Evolutionary conservation across 2,113 vertebrate species (phyloP), one percentile per base, ranked within the genome.

Genomic region (Apistogramma diplotaenia): DNA sequence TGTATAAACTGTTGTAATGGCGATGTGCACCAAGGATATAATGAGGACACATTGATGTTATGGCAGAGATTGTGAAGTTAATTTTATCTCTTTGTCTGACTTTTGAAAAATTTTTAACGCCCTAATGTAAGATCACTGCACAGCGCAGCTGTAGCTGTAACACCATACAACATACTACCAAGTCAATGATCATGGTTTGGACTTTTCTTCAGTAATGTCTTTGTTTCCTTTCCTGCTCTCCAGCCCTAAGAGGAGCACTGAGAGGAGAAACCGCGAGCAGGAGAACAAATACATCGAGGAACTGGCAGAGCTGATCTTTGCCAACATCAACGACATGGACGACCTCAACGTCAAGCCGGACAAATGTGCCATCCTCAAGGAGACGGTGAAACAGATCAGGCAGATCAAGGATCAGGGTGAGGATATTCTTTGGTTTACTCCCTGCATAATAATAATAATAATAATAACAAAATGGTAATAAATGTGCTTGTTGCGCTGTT

Each of bases 391-490:
- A 93, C 97, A 99, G 96, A 99, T 99, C 93, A 95, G 98, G 89
- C 98, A 99, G 94, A 99, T 99, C 94, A 99, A 99, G 95, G 98
- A 99, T 94, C 98, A 98, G 95, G 98, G 98, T 99, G 96, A 95
- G 95, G 74, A 23, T 70, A 37, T 70, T 9, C 40, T 46, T 5
- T 67, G 19, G 37, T 19, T 12, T 40, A 40, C 37, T 40, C 40
- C 4, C 13, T 43, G 12, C 13, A 35, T 46, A 2, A 65, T n/a
- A 23, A 16, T 25, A 12, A 40, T n/a, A 31, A 21, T 43, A 13
- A 67, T 2, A 2, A 46, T 6, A 67, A 40, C 35, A 25, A 12
- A 49, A 70, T 2, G 16, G 29, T 70, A 70, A 29, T 49, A 49
- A 49, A 67, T n/a, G 51, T 2, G 51, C 35, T 27, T 55, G 33